Evolutionary conservation across 2,797 vertebrate species (phyloP).

Genomic region (Sebastes matsubarae): DNA sequence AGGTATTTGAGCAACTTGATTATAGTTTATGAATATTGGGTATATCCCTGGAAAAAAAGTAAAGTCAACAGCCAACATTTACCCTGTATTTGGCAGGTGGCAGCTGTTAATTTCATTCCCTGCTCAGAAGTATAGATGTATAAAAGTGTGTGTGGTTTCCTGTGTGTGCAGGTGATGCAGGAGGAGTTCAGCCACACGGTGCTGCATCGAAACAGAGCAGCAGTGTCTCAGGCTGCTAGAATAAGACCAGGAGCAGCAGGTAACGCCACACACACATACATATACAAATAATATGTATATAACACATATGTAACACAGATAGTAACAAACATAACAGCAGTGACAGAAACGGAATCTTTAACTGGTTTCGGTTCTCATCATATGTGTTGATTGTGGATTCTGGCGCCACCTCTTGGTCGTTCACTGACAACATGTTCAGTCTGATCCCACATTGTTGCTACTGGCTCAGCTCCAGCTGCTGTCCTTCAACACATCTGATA

Average conservation of each 20-base stretch:
- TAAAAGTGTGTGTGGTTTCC: neutral
- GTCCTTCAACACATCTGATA: neutral
- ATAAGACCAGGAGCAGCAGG: conserved; percentile 9
- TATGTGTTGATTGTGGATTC: neutral
- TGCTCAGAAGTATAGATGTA: neutral
- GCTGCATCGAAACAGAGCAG: conserved; percentile 49
- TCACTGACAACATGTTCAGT: neutral
- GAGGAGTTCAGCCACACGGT: conserved; percentile 77
- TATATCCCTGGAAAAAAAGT: neutral
- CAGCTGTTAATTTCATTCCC: too few relatives aligned
- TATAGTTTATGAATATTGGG: too few relatives aligned
- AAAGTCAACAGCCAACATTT: too few relatives aligned
- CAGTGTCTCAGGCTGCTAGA: conserved; percentile 20
- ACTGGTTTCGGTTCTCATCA: neutral
- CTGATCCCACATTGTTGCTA: neutral
- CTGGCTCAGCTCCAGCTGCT: neutral
- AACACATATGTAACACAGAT: neutral
- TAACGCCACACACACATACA: neutral
- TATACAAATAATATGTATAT: neutral
- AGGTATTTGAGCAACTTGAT: too few relatives aligned
- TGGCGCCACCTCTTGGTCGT: conserved; percentile 16
- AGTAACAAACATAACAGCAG: too few relatives aligned
- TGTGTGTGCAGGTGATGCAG: conserved; percentile 69
- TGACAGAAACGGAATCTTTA: too few relatives aligned
- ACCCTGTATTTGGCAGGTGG: too few relatives aligned